phyloP scores from a whole-genome alignment of 2,113 vertebrate genomes.

The Penelope pileata region DNA sequence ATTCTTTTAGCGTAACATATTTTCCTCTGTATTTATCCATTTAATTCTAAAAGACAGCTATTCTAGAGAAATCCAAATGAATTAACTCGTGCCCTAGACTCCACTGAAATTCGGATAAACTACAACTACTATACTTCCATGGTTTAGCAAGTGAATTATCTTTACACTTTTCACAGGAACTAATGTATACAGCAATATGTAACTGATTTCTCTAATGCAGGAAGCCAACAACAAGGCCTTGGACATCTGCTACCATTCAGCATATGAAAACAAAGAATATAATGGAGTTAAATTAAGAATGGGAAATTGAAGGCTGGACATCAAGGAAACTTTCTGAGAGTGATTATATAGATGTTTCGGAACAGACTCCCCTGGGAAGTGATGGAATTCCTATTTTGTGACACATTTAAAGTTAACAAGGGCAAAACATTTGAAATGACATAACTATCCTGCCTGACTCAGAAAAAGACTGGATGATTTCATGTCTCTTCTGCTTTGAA shows the following conservation, averaged over 20 bases:
- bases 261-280: neutral
- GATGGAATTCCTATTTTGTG: neutral
- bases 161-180: neutral
- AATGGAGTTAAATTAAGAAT: constrained; percentile 34
- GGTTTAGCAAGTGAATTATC: neutral
- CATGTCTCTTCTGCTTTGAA: neutral
- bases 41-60: neutral
- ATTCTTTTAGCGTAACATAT: neutral
- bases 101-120: neutral
- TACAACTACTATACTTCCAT: neutral
- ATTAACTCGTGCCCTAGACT: neutral
- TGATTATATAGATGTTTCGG: constrained; percentile 14
- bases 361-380: neutral
- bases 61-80: neutral
- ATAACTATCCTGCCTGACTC: neutral
- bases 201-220: neutral
- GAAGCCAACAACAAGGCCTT: neutral
- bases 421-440: neutral
- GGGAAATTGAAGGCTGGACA: constrained; percentile 18
- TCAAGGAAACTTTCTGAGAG: constrained; percentile 27
- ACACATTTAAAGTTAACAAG: neutral
- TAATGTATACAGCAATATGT: neutral
- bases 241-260: neutral
- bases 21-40: neutral
- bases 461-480: neutral